Base-by-base conservation (phyloP, 1,140 invertebrate genomes). In the Myzus persicae region DNA sequence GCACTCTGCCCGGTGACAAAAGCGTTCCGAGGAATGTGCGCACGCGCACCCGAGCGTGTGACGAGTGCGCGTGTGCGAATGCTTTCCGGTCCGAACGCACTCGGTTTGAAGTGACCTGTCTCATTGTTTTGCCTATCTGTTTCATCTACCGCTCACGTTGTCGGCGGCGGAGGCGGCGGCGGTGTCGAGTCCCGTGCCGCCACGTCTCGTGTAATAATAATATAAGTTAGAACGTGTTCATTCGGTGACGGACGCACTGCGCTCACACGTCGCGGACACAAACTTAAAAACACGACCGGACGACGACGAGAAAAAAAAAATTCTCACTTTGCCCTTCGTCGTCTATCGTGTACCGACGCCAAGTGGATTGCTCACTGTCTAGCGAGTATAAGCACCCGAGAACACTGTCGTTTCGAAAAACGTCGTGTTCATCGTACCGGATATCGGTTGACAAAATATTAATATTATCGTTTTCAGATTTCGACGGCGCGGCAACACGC, bases 31-130 rank as follows among this genome's bases (percentile, higher is more conserved):
- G 59, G 31, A 76, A 76, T n/a, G 59, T 76, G 59, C 59, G 59
- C 59, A 76, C 59, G 59, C 59, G 59, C 54, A 4, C 31, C 2
- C 0, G 46, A 14, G 54, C 14, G 54, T 31, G 31, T 59, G 42
- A n/a, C 4, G 11, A 31, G 54, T 59, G 54, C n/a, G 11, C 31
- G 59, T n/a, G 59, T 76, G 59, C 31, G 31, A 76, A 76, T 24
- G 9, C 81, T 38, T 84, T 84, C 36, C 36, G 22, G 82, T 40
- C 22, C 82, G 82, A 44, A 85, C 84, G 36, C 40, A 24, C 38
- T 42, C 82, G 84, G 84, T 85, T 44, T 85, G 84, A 85, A 85
- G 84, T 85, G 84, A 44, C 42, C 84, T n/a, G 84, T 85, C 24
- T 85, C 40, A 85, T 85, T 85, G 84, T 85, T n/a, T 85, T n/a